phyloP scores from a whole-genome alignment of 2,797 vertebrate genomes.

The Takifugu rubripes region DNA sequence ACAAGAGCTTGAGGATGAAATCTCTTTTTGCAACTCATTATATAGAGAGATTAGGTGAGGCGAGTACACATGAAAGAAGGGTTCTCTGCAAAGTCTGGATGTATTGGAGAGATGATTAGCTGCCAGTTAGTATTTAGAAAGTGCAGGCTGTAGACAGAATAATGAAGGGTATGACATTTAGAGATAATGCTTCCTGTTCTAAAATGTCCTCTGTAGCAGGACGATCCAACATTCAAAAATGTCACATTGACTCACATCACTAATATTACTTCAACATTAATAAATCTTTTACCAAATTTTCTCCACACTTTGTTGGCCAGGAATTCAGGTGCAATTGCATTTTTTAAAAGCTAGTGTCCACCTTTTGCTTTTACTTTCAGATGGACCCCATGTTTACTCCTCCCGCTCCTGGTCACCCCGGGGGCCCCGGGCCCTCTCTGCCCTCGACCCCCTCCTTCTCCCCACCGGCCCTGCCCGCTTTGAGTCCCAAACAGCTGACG shows the following conservation, averaged over 20 bases:
- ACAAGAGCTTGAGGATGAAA: neutral
- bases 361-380: conserved; percentile 61
- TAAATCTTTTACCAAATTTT: conserved; percentile 7
- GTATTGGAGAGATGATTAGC: conserved; percentile 33
- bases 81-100: conserved; percentile 12
- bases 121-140: conserved; percentile 33
- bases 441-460: conserved; percentile 51
- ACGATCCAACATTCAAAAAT: conserved; percentile 13
- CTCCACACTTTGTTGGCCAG: neutral
- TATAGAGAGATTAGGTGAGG: conserved; percentile 11
- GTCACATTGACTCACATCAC: conserved; percentile 15
- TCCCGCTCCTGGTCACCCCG: conserved; percentile 78
- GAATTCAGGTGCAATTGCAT: neutral
- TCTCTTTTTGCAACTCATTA: neutral
- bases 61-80: neutral
- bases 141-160: conserved; percentile 24
- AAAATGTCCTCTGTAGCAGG: conserved; percentile 26
- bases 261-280: conserved; percentile 24
- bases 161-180: conserved; percentile 44
- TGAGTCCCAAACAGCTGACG: conserved; percentile 84
- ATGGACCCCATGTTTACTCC: conserved; percentile 91
- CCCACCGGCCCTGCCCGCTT: conserved; percentile 81
- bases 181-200: conserved; percentile 36
- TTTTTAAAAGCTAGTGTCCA: neutral
- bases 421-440: conserved; percentile 71